These are phyloP conservation scores for Planococcus citri DNA, from an alignment of 1,140 invertebrate genomes.

Conservation along the genomic window DNA sequence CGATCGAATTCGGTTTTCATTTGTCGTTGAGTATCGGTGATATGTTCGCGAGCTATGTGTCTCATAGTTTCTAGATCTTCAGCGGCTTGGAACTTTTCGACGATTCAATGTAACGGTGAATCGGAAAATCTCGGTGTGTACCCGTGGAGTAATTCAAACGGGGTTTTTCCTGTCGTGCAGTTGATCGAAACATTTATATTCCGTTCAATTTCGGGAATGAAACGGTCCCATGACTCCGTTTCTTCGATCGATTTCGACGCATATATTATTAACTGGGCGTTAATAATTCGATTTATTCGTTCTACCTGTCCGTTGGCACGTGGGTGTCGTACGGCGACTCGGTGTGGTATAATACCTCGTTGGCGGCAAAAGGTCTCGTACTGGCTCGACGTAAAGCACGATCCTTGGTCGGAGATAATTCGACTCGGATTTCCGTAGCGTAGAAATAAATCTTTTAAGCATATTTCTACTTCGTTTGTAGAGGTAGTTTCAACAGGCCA, in stretches of 20 bases:
- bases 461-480: neutral
- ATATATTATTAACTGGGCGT: neutral
- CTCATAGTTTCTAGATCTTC: neutral
- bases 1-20: neutral
- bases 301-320: constrained; percentile 13
- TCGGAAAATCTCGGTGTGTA: neutral
- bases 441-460: neutral
- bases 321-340: neutral
- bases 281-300: neutral
- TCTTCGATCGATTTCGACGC: neutral
- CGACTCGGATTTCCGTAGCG: neutral
- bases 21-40: neutral
- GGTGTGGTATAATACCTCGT: neutral
- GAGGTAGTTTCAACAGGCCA: neutral
- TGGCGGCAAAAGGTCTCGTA: neutral
- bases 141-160: neutral
- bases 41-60: neutral
- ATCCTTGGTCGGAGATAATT: neutral
- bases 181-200: neutral
- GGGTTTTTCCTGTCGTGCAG: neutral
- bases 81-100: neutral
- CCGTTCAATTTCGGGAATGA: neutral
- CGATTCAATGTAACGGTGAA: neutral
- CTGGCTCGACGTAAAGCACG: neutral
- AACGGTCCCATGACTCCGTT: neutral